These are phyloP conservation scores for Pica pica DNA, from an alignment of 2,113 vertebrate species.

Conservation along the genomic window DNA sequence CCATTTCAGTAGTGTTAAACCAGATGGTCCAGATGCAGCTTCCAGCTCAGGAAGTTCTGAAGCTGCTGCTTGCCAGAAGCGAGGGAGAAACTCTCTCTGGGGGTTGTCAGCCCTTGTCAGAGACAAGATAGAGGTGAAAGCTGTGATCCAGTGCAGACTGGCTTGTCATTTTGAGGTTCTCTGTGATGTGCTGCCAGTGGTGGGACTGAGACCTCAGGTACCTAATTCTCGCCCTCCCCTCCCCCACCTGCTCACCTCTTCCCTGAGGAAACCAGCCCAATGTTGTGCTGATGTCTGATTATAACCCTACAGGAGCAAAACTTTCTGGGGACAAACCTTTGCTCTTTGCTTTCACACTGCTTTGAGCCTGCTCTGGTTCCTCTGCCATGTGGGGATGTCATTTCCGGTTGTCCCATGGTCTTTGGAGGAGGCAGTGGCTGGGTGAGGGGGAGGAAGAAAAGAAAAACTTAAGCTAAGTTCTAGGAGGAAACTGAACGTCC, in stretches of 20 bases:
- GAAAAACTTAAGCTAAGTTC: neutral
- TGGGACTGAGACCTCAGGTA: neutral
- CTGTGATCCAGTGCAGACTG: neutral
- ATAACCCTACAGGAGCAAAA: neutral
- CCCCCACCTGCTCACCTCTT: neutral
- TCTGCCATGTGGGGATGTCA: neutral
- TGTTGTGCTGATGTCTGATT: neutral
- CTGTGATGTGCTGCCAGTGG: neutral
- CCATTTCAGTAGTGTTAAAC: neutral
- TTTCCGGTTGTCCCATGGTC: neutral
- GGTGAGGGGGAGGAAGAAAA: neutral
- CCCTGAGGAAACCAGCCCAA: neutral
- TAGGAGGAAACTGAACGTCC: neutral
- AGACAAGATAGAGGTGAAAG: neutral
- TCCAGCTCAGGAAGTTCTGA: conserved; percentile 14
- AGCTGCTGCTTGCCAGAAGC: neutral
- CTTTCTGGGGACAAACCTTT: neutral
- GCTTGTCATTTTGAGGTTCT: neutral
- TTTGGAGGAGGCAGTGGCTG: neutral
- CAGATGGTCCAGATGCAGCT: conserved; percentile 28
- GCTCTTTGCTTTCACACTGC: neutral
- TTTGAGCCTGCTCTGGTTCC: neutral
- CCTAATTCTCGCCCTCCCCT: neutral
- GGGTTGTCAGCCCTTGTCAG: neutral
- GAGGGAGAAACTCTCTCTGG: neutral